A percentile compares a stretch with the other conserved stretches of the same genome.
phyloP scores from a whole-genome alignment of 2,888 invertebrate genomes.

The Hermaeophaga mercurialis region DNA sequence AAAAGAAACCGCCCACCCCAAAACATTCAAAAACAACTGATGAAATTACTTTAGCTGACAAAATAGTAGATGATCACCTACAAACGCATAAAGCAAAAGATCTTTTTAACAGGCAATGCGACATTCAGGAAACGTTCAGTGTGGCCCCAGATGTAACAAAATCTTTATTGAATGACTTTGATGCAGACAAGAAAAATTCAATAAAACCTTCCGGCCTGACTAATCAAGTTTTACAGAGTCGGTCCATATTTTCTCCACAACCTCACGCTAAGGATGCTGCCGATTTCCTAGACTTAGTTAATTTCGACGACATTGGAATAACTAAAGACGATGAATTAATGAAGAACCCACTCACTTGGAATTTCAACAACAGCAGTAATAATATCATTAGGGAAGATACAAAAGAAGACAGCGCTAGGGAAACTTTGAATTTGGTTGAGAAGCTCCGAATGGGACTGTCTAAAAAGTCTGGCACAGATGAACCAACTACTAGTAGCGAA shows the following conservation, averaged over 20 bases:
- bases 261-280: conserved; percentile 62
- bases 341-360: conserved; percentile 66
- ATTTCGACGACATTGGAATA: conserved; percentile 66
- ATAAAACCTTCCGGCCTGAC: conserved; percentile 35
- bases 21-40: conserved; percentile 39
- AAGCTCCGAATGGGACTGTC: conserved; percentile 77
- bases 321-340: conserved; percentile 65
- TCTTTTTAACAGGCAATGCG: conserved; percentile 31
- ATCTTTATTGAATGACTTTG: conserved; percentile 35
- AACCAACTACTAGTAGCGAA: conserved; percentile 53
- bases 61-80: conserved; percentile 51
- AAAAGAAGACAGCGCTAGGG: conserved; percentile 81
- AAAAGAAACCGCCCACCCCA: conserved; percentile 33
- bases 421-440: conserved; percentile 83
- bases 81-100: conserved; percentile 42
- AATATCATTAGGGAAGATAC: conserved; percentile 76
- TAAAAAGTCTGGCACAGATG: conserved; percentile 64
- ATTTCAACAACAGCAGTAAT: conserved; percentile 63
- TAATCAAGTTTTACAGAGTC: conserved; percentile 57
- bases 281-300: conserved; percentile 66
- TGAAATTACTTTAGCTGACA: conserved; percentile 47
- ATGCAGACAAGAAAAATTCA: conserved; percentile 41
- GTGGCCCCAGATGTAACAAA: conserved; percentile 34
- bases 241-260: conserved; percentile 76
- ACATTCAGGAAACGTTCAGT: conserved; percentile 30